Evolutionary conservation across 2,797 vertebrate genomes (phyloP).

Genomic region (Percopsis omiscomaycus): DNA sequence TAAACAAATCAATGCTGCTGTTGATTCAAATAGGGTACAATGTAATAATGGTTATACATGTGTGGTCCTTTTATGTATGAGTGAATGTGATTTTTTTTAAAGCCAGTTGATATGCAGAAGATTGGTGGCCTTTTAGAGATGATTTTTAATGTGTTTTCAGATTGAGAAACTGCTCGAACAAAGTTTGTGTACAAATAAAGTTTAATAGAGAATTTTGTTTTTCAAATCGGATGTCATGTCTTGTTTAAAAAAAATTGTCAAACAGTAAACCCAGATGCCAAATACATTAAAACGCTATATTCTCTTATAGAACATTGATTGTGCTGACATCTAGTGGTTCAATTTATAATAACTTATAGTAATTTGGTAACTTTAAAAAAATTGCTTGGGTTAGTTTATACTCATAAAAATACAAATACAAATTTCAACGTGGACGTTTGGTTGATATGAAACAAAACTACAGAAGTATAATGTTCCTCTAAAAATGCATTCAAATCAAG

Average conservation of each 20-base stretch:
- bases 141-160: constrained; percentile 73
- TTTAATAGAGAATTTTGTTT: constrained; percentile 77
- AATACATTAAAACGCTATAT: background rate
- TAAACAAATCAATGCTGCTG: constrained; percentile 64
- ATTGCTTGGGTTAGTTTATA: too few relatives aligned
- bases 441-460: too few relatives aligned
- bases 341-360: background rate
- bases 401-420: too few relatives aligned
- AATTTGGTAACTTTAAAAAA: too few relatives aligned
- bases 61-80: constrained; percentile 56
- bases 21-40: constrained; percentile 74
- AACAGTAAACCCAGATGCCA: background rate
- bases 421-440: too few relatives aligned
- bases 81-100: constrained; percentile 38
- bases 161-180: constrained; percentile 75
- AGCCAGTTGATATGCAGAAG: constrained; percentile 53
- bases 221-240: constrained; percentile 37
- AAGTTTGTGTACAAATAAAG: constrained; percentile 85
- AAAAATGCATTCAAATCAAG: too few relatives aligned
- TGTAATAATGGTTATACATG: constrained; percentile 61
- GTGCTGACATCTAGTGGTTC: constrained; percentile 49
- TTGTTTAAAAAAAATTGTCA: constrained; percentile 7
- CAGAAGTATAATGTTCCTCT: too few relatives aligned
- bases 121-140: constrained; percentile 71
- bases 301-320: background rate